Base-by-base conservation (phyloP, 2,888 invertebrate species). In the Noctua pronuba region DNA sequence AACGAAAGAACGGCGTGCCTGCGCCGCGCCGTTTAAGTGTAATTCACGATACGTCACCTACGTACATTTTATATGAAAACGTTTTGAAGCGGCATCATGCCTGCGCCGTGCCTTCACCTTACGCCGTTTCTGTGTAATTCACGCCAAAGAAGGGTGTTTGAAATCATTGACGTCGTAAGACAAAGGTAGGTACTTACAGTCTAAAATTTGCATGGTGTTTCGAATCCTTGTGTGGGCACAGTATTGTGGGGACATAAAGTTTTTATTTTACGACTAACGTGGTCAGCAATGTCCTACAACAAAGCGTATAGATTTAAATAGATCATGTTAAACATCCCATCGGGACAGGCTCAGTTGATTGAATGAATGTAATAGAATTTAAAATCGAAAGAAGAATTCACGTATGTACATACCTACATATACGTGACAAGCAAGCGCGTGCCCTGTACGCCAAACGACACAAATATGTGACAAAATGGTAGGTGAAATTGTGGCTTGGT, bases 261-360 rank as follows among this genome's bases (percentile, higher is more conserved):
- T 73, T 77, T 77, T 55, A 21, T 80, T 84, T 83, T 79, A 87
- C 82, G 79, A 86, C 60, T 41, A 31, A 72, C 78, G n/a, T 80
- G 66, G 78, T 80, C 86, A 86, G 82, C 80, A n/a, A 65, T 24
- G 66, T 58, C 4, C 46, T 52, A 21, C 64, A 79, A 72, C 7
- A 55, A 65, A 52, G 4, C 41, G 8, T 58, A 55, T 21, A 62
- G 13, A 62, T 64, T 58, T 70, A 70, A 49, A 24, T 49, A 49
- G 24, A 35, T n/a, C 77, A 71, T 49, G 66, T 77, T 73, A 35
- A 13, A 74, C 46, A 21, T 69, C 2, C 24, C 18, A 60, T 10
- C 21, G 60, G 8, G 60, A 31, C 21, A 31, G 31, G 18, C n/a
- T 31, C 13, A n/a, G n/a, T 55, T 55, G 13, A n/a, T 16, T 58